phyloP scores from a whole-genome alignment of 2,888 invertebrate species.

The Encarsia formosa region DNA sequence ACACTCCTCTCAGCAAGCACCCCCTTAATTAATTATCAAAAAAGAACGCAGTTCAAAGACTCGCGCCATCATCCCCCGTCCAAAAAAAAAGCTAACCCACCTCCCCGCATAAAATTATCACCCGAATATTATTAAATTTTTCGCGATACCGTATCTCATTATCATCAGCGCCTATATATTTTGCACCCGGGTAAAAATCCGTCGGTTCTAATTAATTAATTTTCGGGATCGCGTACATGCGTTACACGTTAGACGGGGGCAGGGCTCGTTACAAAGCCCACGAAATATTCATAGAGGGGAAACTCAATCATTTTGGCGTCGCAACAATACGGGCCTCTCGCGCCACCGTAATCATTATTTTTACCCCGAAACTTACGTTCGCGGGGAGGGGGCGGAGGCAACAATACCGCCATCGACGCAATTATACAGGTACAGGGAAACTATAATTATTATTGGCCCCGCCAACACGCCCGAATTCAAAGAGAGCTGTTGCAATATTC shows the following conservation, averaged over 20 bases:
- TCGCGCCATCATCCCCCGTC: too few species aligned
- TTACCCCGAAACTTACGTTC: conserved; percentile 17
- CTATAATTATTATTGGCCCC: conserved; percentile 18
- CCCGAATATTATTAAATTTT: too few species aligned
- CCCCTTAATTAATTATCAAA: too few species aligned
- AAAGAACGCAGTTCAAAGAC: too few species aligned
- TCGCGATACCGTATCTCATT: too few species aligned
- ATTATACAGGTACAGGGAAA: conserved; percentile 11
- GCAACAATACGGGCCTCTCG: conserved; percentile 3
- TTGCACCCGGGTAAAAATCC: too few species aligned
- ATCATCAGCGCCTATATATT: too few species aligned
- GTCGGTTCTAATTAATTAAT: conserved; percentile 26
- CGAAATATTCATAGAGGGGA: conserved; percentile 23
- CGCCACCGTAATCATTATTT: conserved; percentile 18
- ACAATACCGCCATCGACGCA: conserved; percentile 15
- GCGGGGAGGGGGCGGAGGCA: neutral
- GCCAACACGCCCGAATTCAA: neutral
- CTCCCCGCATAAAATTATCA: too few species aligned
- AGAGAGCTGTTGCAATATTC: neutral
- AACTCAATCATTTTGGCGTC: conserved; percentile 26
- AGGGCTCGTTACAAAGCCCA: conserved; percentile 16
- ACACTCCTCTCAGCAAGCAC: too few species aligned
- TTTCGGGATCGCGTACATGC: conserved; percentile 17
- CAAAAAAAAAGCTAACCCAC: too few species aligned
- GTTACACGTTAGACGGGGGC: conserved; percentile 24